A percentile compares a stretch with the other conserved stretches of the same genome.
These are phyloP conservation scores for Labeo calbasu DNA, from an alignment of 2,797 vertebrate species.

Conservation along the genomic window DNA sequence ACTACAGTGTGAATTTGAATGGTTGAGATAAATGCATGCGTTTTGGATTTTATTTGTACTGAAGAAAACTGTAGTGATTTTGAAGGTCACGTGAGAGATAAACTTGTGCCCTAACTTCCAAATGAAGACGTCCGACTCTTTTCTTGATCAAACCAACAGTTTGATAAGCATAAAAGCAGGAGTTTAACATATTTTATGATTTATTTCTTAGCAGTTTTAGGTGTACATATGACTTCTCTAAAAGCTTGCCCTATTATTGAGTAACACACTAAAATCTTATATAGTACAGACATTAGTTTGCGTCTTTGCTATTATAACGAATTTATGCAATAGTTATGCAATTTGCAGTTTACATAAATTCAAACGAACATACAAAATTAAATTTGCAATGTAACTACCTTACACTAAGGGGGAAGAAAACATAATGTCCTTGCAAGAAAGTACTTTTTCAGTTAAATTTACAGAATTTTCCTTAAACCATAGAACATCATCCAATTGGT, in stretches of 20 bases:
- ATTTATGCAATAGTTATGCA: background rate
- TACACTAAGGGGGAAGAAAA: background rate
- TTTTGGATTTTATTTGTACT: constrained; percentile 50
- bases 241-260: background rate
- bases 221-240: no score
- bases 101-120: constrained; percentile 23
- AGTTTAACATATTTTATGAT: background rate
- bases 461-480: no score
- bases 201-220: background rate
- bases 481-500: background rate
- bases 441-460: background rate
- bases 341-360: background rate
- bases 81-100: constrained; percentile 35
- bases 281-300: background rate
- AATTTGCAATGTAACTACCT: background rate
- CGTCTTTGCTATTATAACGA: background rate
- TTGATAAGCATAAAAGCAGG: background rate
- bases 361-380: background rate
- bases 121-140: background rate
- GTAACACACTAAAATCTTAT: background rate
- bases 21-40: constrained; percentile 47
- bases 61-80: constrained; percentile 40
- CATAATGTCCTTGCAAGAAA: background rate
- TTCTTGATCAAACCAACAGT: background rate
- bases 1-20: constrained; percentile 33